A percentile compares a stretch with the other conserved stretches of the same genome.
Conservation (phyloP, 2,888 invertebrate species). For the Morpho achilles region DNA sequence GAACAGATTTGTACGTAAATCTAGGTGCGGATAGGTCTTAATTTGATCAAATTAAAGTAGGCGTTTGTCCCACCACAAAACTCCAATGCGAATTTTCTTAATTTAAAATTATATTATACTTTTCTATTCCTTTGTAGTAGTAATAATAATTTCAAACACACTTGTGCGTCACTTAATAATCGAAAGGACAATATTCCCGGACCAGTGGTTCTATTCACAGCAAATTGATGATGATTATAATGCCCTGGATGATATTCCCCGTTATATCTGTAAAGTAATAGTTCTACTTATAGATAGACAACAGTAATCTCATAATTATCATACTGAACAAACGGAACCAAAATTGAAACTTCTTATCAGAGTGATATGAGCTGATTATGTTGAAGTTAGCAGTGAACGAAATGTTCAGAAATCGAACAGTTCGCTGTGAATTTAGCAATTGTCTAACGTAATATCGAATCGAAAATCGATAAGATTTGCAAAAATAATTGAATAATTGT, state of each 20-base stretch:
- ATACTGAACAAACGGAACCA: background rate
- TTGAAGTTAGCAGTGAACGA: slow-evolving; percentile 1
- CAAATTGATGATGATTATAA: slow-evolving; percentile 27
- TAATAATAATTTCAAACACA: slow-evolving; percentile 38
- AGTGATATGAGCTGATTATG: slow-evolving; percentile 24
- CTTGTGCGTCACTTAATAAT: slow-evolving; percentile 58
- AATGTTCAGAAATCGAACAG: too few species aligned
- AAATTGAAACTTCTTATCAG: slow-evolving; percentile 24
- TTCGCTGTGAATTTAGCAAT: too few species aligned
- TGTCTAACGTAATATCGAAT: too few species aligned
- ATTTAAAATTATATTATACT: too few species aligned
- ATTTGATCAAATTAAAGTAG: too few species aligned
- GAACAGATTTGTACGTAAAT: too few species aligned
- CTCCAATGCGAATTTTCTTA: too few species aligned
- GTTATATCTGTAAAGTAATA: slow-evolving; percentile 31
- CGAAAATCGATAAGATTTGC: background rate
- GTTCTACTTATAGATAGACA: background rate
- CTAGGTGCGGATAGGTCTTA: too few species aligned
- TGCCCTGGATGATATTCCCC: slow-evolving; percentile 13
- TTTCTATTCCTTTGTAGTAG: background rate
- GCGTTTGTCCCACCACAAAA: too few species aligned
- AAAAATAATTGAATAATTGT: background rate
- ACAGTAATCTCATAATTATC: background rate
- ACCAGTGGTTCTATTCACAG: slow-evolving; percentile 69
- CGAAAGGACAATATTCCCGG: slow-evolving; percentile 69